phyloP scores from a whole-genome alignment of 2,888 invertebrate species.

The Xestia ashworthii region DNA sequence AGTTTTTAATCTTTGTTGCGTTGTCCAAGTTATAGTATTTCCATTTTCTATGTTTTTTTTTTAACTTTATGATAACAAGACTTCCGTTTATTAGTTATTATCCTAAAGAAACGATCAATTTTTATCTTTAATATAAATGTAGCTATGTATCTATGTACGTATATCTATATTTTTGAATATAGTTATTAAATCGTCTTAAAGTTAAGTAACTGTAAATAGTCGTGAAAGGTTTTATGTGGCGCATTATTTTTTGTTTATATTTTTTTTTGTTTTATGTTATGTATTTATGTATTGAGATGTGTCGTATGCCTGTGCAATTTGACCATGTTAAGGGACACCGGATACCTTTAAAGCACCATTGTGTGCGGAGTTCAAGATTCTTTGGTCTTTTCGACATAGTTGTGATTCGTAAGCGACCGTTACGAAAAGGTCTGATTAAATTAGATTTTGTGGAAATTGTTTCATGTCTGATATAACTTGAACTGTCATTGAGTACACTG shows the following conservation, averaged over 20 bases:
- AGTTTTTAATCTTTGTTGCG: conserved; percentile 72
- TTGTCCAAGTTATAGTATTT: conserved; percentile 70
- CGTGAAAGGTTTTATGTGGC: conserved; percentile 89
- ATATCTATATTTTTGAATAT: conserved; percentile 89
- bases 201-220: conserved; percentile 88
- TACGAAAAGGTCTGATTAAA: conserved; percentile 53
- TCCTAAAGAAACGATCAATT: conserved; percentile 81
- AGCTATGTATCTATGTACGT: conserved; percentile 89
- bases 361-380: conserved; percentile 59
- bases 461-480: conserved; percentile 52
- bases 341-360: conserved; percentile 51
- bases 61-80: conserved; percentile 77
- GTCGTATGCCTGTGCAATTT: conserved; percentile 76
- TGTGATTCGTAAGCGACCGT: conserved; percentile 66
- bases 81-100: conserved; percentile 83
- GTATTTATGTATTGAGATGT: conserved; percentile 87
- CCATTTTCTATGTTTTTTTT: conserved; percentile 65
- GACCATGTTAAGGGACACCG: conserved; percentile 73
- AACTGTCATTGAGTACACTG: conserved; percentile 57
- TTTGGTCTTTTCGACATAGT: conserved; percentile 63
- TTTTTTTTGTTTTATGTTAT: conserved; percentile 85
- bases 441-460: conserved; percentile 41
- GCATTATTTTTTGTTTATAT: conserved; percentile 86
- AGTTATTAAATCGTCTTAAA: conserved; percentile 86
- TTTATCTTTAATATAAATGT: conserved; percentile 84